Evolutionary conservation across 2,113 vertebrate genomes (phyloP), one percentile per base, ranked within the genome.

Genomic region (Rousettus leschenaultii): DNA sequence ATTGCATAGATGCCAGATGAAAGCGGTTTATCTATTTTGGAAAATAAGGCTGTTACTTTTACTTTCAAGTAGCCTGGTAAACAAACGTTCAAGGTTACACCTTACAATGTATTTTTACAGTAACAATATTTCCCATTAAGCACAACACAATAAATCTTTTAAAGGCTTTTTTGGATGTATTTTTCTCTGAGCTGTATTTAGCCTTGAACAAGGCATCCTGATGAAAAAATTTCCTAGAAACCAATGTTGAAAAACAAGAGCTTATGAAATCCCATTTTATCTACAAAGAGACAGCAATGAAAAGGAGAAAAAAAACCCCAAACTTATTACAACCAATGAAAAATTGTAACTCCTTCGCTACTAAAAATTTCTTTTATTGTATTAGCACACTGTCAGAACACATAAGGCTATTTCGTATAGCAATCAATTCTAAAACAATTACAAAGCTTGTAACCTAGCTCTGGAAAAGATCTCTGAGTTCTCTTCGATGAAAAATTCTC

Each of bases 391-490:
- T 83, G 78, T 96, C 95, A 88, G 94, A 95, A 96, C 78, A 79
- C n/a, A 96, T 91, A 94, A 94, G 74, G n/a, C 86, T 82, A 68
- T 82, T 97, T 94, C 63, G 3, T 61, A 79, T n/a, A 80, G 65
- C 78, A 93, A 95, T 96, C 97, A 96, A 96, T 97, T 97, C 88
- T 97, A 97, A 98, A 96, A 96, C 85, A 96, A 97, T 97, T 95
- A 94, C 77, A 93, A 91, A 95, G 38, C 85, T 87, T 92, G 38
- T 3, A 77, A 43, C 51, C 92, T 43, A 80, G 21, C 38, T 87
- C 85, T 94, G n/a, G 63, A 85, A 94, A 55, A 66, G 9, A 90
- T 77, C 68, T 94, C 84, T 59, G 77, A 45, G 10, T 91, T 89
- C n/a, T 92, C 45, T 18, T 53, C 26, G 55, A 79, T 66, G 59